These are phyloP conservation scores for Alethe castanea DNA, from an alignment of 2,113 vertebrate genomes.

Conservation along the genomic window DNA sequence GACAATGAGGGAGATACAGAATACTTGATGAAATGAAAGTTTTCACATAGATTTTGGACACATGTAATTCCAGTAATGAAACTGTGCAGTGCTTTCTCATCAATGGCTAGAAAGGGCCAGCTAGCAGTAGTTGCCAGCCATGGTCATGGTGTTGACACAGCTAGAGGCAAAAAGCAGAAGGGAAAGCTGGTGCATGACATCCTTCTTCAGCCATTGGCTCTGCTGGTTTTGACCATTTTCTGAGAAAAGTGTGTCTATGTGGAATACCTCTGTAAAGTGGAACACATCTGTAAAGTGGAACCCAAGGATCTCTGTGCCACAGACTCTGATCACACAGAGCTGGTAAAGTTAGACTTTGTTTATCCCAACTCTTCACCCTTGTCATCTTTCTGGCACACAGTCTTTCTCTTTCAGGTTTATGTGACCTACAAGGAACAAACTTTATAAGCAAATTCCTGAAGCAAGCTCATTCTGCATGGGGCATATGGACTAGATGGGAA, in stretches of 20 bases:
- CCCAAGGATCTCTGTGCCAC: neutral
- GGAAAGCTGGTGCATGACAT: neutral
- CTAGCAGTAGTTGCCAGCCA: neutral
- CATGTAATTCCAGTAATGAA: neutral
- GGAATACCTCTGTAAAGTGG: neutral
- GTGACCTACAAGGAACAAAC: neutral
- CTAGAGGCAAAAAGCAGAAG: neutral
- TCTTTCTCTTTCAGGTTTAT: neutral
- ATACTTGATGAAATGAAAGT: neutral
- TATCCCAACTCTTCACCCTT: neutral
- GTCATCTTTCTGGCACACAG: neutral
- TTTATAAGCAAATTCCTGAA: neutral
- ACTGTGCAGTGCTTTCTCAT: neutral
- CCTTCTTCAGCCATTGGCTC: neutral
- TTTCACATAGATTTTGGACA: neutral
- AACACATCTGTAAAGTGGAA: neutral
- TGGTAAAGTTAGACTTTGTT: neutral
- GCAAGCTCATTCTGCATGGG: neutral
- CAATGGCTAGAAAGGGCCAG: neutral
- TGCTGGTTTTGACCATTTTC: neutral
- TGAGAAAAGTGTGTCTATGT: neutral
- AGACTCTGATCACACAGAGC: neutral
- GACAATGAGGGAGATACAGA: neutral
- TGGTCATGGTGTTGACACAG: neutral
- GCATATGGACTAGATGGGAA: neutral